Evolutionary conservation across 2,113 vertebrate genomes (phyloP), one percentile per base, ranked within the genome.

Genomic region (Mormyrus iriodes): DNA sequence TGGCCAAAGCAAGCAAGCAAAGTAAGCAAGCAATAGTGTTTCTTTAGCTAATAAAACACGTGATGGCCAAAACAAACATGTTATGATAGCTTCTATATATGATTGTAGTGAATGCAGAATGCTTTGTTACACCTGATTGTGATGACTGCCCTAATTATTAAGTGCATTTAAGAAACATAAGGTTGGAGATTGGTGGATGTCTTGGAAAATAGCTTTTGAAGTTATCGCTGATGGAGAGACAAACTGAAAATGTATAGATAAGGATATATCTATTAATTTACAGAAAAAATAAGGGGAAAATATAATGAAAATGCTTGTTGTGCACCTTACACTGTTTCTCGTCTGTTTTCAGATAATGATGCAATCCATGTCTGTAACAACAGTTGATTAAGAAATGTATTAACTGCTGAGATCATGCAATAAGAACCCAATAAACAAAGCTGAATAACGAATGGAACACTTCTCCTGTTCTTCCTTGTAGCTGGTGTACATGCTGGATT

Each of bases 141-240:
- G 94, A 94, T 90, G 89, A 89, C 93, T 94, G 94, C 93, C 95
- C 93, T 91, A 13, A 92, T 91, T 94, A 93, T 90, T 95, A 98
- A 98, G 97, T 98, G 97, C 97, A 97, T 98, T 97, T 95, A 97
- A 95, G 94, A 92, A 73, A 85, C 90, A 89, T 92, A 92, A 91
- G 90, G 90, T 44, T 21, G 90, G 90, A 85, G 69, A 89, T 10
- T 61, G 90, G 87, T 65, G 31, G 53, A 90, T 90, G 91, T 88
- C 86, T 90, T 89, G 90, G n/a, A 88, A 87, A 90, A 55, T 52
- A 91, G 92, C 92, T 93, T 94, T 94, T 89, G 90, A 92, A 91
- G 92, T 91, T 86, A 92, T 89, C 88, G 89, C 93, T 93, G 91
- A 94, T 90, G 91, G 92, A 91, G 88, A 91, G 91, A 91, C 86